Evolutionary conservation across 1,140 invertebrate species (phyloP).

Genomic region (Propsilocerus akamusi): DNA sequence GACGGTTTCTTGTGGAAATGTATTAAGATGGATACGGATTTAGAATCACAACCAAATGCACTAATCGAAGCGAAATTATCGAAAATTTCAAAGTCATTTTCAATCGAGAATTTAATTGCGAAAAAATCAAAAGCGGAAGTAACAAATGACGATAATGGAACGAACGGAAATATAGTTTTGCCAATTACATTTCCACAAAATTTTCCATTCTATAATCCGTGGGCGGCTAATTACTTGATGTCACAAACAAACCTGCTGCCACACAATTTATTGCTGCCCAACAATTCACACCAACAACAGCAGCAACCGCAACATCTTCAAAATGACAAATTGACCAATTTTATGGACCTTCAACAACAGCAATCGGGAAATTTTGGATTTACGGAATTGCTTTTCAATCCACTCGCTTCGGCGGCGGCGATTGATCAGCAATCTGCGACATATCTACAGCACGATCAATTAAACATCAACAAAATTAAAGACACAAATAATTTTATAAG

Average conservation of each 20-base stretch:
- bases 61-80: slow-evolving; percentile 8
- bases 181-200: slow-evolving; percentile 15
- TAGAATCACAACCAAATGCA: background rate
- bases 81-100: slow-evolving; percentile 21
- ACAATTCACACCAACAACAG: background rate
- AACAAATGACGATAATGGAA: slow-evolving; percentile 6
- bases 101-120: slow-evolving; percentile 22
- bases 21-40: background rate
- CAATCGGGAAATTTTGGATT: background rate
- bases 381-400: background rate
- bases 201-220: slow-evolving; percentile 22
- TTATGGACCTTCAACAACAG: background rate
- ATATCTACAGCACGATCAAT: background rate
- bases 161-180: background rate
- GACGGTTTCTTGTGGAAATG: background rate
- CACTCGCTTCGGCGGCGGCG: no score
- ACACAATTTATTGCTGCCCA: background rate
- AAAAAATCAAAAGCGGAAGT: slow-evolving; percentile 10
- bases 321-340: background rate
- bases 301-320: background rate
- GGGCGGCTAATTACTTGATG: slow-evolving; percentile 12
- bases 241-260: background rate
- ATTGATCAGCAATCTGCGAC: background rate
- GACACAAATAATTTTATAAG: background rate
- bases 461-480: background rate